Base-by-base conservation (phyloP, 2,888 invertebrate genomes). In the Junonia oenone region DNA sequence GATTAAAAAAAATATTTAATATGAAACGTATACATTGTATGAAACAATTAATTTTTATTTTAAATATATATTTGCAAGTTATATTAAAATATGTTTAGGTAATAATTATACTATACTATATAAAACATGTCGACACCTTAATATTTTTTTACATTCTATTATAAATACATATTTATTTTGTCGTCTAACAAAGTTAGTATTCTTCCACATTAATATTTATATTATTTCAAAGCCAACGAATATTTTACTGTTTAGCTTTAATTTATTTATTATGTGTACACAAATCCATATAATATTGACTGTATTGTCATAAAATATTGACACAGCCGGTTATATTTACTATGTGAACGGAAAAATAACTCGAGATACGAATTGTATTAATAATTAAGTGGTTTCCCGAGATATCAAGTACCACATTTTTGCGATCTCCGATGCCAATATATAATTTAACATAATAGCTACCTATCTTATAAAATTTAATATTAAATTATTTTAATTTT, bases 261-360 rank as follows among this genome's bases (percentile, higher is more conserved):
- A 45, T 55, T 40, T 53, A 40, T 47, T 55, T 49, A 19, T 55
- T 45, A 13, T 50, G 35, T 50, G 17, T 27, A 55, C 33, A 55
- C 45, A 51, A 46, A 51, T 46, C 35, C 35, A 22, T 29, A 29
- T 50, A 43, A 43, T 43, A 43, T 43, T 43, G 43, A 43, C n/a
- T 37, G 29, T 51, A 26, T 56, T 51, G 46, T 37, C 40, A 51
- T 40, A 47, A 33, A 56, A 56, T 51, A 51, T 56, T 56, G 43
- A 56, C 43, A 43, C 27, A 56, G 51, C 33, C 26, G 50, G 45
- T 38, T 19, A 38, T 47, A 22, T 47, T 51, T 56, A 40, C 47
- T 27, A 35, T 48, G 37, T 43, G 52, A 52, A 56, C 22, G 35
- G 48, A 49, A 56, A 52, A 52, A 48, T 48, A 52, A 31, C 46